Evolutionary conservation across 2,888 invertebrate genomes (phyloP), one percentile per base, ranked within the genome.

Genomic region (Odontocerum albicorne): DNA sequence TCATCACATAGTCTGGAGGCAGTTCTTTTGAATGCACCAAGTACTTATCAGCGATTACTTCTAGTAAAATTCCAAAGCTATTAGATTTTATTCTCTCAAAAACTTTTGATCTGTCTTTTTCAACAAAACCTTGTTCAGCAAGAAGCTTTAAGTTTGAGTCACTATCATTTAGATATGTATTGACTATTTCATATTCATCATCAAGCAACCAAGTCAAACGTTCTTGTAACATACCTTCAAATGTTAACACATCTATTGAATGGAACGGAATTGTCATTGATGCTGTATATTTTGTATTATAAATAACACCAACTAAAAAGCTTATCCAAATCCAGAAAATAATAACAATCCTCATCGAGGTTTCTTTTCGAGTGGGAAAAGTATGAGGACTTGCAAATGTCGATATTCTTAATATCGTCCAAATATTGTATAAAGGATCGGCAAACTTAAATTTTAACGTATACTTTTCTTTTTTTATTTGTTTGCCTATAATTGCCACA

Each of bases 41-140:
- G 17, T 35, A 54, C 32, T 54, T 47, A 4, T 42, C 42, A 4
- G 46, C 47, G 16, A 47, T 32, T 12, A 54, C 21, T 38, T 54
- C 47, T 8, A 54, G 19, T 12, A 47, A 21, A 10, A 47, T 16
- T 33, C 49, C 54, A 12, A 36, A 45, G 8, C 27, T 12, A 10
- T 45, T 39, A 1, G 44, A 15, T 10, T 27, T 13, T 2, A 49
- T 2, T 2, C 22, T 6, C n/a, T 10, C 6, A 27, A 22, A 6
- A 16, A 49, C n/a, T 39, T 38, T 15, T 2, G 6, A 4, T 6
- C n/a, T 15, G 12, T 39, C 12, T 1, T 2, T 19, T 45, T 52
- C 45, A 1, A 16, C 19, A 10, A 38, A 15, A 2, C 21, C 35
- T 36, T n/a, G 17, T 15, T 33, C 22, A 1, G 44, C 8, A 13